These are phyloP conservation scores for Cricetomys ansorgei DNA, from an alignment of 2,113 vertebrate genomes.

Conservation along the genomic window DNA sequence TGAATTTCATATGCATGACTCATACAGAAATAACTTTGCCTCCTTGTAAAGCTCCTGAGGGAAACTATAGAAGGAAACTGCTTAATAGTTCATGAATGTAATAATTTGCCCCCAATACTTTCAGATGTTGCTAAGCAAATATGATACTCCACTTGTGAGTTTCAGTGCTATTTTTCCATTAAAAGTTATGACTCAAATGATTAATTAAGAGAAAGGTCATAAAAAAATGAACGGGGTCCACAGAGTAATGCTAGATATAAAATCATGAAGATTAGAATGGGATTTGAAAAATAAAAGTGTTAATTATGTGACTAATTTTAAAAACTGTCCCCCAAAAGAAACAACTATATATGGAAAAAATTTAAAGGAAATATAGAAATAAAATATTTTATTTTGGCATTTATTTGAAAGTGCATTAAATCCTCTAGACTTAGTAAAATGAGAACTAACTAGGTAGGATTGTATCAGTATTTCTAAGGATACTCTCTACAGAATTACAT, in stretches of 20 bases:
- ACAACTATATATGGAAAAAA: background rate
- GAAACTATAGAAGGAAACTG: slow-evolving; percentile 59
- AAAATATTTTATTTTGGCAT: slow-evolving; percentile 9
- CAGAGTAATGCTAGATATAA: slow-evolving; percentile 32
- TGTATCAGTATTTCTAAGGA: background rate
- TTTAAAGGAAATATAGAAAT: background rate
- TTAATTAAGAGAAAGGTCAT: background rate
- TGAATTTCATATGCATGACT: slow-evolving; percentile 80
- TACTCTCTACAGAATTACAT: background rate
- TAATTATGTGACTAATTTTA: slow-evolving; percentile 1
- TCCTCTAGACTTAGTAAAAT: slow-evolving; percentile 2
- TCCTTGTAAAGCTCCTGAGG: slow-evolving; percentile 74
- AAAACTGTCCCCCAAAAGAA: background rate
- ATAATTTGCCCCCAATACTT: slow-evolving; percentile 59
- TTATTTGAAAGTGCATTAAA: slow-evolving; percentile 24
- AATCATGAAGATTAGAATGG: slow-evolving; percentile 9
- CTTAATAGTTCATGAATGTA: slow-evolving; percentile 79
- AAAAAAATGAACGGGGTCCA: background rate
- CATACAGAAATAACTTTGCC: slow-evolving; percentile 78
- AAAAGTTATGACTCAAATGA: slow-evolving; percentile 63
- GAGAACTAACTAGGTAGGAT: slow-evolving; percentile 5
- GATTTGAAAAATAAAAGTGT: slow-evolving; percentile 55
- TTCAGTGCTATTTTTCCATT: slow-evolving; percentile 51
- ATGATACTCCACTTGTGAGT: background rate
- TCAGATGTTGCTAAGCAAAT: slow-evolving; percentile 48